Evolutionary conservation across 2,888 invertebrate genomes (phyloP), one percentile per base, ranked within the genome.

Genomic region (Pterostichus niger): DNA sequence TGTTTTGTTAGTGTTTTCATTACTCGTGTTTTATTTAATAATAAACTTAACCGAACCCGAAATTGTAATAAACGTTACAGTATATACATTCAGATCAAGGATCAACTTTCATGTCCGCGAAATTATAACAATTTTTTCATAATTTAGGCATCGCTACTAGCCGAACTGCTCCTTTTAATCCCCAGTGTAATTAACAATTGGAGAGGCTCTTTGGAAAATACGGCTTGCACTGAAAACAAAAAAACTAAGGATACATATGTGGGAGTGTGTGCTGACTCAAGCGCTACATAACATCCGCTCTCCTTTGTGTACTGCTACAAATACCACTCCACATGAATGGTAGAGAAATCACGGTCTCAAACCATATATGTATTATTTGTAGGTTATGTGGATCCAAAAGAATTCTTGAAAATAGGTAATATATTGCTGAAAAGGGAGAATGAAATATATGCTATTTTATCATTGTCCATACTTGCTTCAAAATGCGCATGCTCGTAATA

Each of bases 81-180:
- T 85, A 56, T 49, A 84, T 86, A 15, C 85, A 86, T 80, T 84
- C 83, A 10, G 85, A 86, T 61, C 71, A 83, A 83, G 85, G 84
- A 9, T 31, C 84, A 9, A 71, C 84, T 24, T 84, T 85, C 73
- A 85, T 85, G 83, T 85, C 84, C 0, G 17, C 35, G 15, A 84
- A 85, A 59, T 59, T 85, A 11, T 85, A 85, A 52, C 15, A 75
- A 31, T 85, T 79, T 52, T 56, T 85, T 6, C 56, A 80, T 17
- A 59, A 77, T 7, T 78, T 82, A 52, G 84, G 84, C 17, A 77
- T 85, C 9, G 85, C 85, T n/a, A 84, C 85, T 6, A 85, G 85
- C 59, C 33, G 82, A 71, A 84, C 84, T 13, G 84, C 84, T 44
- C 83, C 85, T n/a, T 86, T 85, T 77, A 86, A 85, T 83, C 80